Conservation (phyloP, 2,113 vertebrate genomes). For the Campylomormyrus tamandua region DNA sequence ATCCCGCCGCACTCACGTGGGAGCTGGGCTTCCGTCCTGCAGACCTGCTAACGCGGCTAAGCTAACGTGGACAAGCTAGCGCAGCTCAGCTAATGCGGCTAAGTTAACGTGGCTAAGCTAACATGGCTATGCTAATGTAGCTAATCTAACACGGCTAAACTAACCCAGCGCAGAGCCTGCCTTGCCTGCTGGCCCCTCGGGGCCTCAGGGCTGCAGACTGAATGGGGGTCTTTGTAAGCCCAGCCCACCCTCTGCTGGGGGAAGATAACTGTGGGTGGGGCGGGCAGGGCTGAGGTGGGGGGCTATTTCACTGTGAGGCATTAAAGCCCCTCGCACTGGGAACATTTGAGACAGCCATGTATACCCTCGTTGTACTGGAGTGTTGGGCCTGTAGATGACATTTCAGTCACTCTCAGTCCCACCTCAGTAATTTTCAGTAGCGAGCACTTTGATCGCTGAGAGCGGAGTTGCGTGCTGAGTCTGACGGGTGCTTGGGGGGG, state of each 20-base stretch:
- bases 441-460: background rate
- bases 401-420: background rate
- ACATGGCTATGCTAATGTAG: background rate
- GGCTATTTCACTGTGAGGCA: background rate
- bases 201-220: background rate
- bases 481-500: background rate
- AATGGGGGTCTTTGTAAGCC: background rate
- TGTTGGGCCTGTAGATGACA: background rate
- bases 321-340: background rate
- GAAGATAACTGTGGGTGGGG: constrained; percentile 1
- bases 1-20: too few species aligned
- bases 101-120: background rate
- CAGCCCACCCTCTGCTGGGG: background rate
- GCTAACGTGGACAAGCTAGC: background rate
- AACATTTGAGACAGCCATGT: background rate
- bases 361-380: background rate
- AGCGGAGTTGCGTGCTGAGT: background rate
- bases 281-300: background rate
- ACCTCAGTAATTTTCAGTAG: background rate
- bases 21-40: background rate
- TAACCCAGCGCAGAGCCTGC: background rate
- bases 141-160: background rate
- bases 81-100: background rate
- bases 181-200: background rate
- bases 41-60: background rate